Evolutionary conservation across 1,140 invertebrate genomes (phyloP).

Genomic region (Phocides pigmalion): DNA sequence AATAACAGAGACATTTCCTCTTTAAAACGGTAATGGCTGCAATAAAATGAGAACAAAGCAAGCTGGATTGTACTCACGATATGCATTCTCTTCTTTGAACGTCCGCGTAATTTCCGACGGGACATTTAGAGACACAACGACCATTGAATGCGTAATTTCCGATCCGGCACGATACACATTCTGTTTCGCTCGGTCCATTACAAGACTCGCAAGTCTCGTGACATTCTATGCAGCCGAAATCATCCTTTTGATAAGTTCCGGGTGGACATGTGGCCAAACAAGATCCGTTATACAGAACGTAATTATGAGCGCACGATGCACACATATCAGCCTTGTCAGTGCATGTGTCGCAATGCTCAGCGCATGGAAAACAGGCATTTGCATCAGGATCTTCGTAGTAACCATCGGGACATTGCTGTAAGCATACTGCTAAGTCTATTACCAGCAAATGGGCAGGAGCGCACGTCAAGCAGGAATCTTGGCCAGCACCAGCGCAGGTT

Average conservation of each 20-base stretch:
- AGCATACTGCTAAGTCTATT: constrained; percentile 90
- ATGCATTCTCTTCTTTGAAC: constrained; percentile 89
- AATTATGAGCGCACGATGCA: constrained; percentile 91
- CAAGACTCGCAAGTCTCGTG: constrained; percentile 92
- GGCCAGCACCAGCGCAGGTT: constrained; percentile 91
- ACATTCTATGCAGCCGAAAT: constrained; percentile 89
- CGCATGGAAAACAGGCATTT: constrained; percentile 90
- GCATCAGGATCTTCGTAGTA: constrained; percentile 90
- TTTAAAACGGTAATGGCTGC: constrained; percentile 37
- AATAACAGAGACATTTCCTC: constrained; percentile 49
- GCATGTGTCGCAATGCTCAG: constrained; percentile 90
- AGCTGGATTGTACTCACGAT: constrained; percentile 58
- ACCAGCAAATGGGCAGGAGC: constrained; percentile 90
- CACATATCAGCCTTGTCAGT: constrained; percentile 91
- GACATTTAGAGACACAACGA: constrained; percentile 86
- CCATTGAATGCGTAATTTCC: constrained; percentile 88
- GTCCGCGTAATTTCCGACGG: constrained; percentile 88
- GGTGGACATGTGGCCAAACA: constrained; percentile 92
- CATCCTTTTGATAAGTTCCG: constrained; percentile 91
- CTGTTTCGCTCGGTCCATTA: constrained; percentile 88
- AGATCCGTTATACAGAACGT: constrained; percentile 90
- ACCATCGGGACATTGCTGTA: constrained; percentile 92
- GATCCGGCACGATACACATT: constrained; percentile 91
- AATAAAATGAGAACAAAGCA: constrained; percentile 39
- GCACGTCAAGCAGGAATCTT: constrained; percentile 91